Evolutionary conservation across 2,113 vertebrate species (phyloP).

Genomic region (Indicator indicator): DNA sequence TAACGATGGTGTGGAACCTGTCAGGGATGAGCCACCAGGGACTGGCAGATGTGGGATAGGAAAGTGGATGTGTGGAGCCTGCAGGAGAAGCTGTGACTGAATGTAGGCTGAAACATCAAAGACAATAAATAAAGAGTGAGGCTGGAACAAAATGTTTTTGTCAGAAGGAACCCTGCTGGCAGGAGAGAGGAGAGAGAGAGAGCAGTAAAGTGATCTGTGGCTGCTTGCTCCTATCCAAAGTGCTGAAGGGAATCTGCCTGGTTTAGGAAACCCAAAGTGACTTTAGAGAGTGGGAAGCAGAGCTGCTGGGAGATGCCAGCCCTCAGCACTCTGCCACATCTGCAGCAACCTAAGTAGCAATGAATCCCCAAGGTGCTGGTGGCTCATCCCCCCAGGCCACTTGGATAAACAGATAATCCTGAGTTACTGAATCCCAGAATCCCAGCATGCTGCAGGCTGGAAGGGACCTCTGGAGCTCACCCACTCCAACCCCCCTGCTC

Average conservation of each 20-base stretch:
- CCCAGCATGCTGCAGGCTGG: too few relatives aligned
- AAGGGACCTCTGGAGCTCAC: too few relatives aligned
- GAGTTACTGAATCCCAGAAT: too few relatives aligned
- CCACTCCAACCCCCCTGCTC: too few relatives aligned
- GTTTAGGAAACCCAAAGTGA: background rate
- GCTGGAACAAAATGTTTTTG: slow-evolving; percentile 6
- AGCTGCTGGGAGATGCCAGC: background rate
- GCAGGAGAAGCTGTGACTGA: background rate
- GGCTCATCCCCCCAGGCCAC: background rate
- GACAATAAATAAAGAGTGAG: background rate
- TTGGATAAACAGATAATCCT: background rate
- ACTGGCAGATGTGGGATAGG: background rate
- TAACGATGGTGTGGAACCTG: background rate
- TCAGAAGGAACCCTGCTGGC: background rate
- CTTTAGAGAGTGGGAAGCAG: accelerated
- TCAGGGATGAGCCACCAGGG: background rate
- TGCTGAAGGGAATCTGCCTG: background rate
- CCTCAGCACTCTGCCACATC: background rate
- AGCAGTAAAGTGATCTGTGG: background rate
- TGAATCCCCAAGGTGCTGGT: background rate
- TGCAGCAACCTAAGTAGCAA: background rate
- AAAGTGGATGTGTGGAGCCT: background rate
- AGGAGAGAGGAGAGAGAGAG: background rate
- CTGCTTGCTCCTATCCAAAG: background rate
- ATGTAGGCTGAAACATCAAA: background rate